Evolutionary conservation across 2,797 vertebrate genomes (phyloP).

Genomic region (Gymnothorax javanicus): DNA sequence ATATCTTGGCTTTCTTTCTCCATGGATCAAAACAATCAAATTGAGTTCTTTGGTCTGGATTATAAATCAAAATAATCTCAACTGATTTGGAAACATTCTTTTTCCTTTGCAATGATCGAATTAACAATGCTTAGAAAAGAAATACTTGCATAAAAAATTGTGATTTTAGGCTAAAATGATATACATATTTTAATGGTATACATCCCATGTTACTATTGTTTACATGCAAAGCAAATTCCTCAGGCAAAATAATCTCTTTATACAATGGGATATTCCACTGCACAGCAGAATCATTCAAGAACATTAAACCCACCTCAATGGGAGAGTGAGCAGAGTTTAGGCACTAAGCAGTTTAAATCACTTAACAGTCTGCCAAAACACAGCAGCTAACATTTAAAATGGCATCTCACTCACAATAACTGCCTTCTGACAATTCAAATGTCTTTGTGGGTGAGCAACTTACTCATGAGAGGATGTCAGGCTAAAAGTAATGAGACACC

Average conservation of each 20-base stretch:
- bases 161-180: neutral
- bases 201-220: neutral
- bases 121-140: neutral
- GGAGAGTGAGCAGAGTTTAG: neutral
- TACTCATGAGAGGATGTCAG: neutral
- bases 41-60: neutral
- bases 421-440: conserved; percentile 1
- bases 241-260: neutral
- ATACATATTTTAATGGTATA: neutral
- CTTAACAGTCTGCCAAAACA: neutral
- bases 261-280: neutral
- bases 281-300: neutral
- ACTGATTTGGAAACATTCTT: neutral
- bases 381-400: conserved; percentile 7
- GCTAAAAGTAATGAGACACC: conserved; percentile 3
- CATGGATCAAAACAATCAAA: neutral
- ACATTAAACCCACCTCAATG: neutral
- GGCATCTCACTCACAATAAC: neutral
- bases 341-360: neutral
- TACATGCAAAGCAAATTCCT: neutral
- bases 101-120: neutral
- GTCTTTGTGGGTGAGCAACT: conserved; percentile 3
- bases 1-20: neutral
- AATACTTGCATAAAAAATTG: neutral
- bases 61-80: conserved; percentile 4